Evolutionary conservation across 2,113 vertebrate species (phyloP).

Genomic region (Cnemophilus loriae): DNA sequence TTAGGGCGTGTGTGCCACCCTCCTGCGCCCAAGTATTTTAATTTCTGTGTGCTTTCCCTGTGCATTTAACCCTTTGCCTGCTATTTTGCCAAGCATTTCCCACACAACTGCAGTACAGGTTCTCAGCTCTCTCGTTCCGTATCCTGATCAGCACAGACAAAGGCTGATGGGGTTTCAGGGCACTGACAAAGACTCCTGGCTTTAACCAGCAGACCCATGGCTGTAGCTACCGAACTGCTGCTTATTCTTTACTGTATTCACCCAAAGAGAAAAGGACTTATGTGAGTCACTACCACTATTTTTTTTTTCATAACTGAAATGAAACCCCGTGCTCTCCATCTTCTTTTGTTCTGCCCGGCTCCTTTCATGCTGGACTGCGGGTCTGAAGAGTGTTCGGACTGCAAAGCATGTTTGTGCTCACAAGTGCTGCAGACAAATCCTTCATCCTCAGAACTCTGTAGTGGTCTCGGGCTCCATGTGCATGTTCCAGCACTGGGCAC

Average conservation of each 20-base stretch:
- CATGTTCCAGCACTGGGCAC: not conserved
- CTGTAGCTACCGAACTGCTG: not conserved
- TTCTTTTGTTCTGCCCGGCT: not conserved
- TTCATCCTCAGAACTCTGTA: not conserved
- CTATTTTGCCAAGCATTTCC: not conserved
- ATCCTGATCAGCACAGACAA: not conserved
- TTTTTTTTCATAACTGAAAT: not conserved
- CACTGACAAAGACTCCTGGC: not conserved
- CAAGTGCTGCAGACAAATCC: not conserved
- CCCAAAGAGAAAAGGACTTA: not conserved
- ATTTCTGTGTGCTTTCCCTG: not conserved
- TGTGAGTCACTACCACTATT: not conserved
- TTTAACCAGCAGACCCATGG: not conserved
- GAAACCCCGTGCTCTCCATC: not conserved
- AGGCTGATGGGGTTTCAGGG: not conserved
- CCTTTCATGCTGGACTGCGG: not conserved
- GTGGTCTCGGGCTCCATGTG: fast-evolving
- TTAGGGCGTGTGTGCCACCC: not conserved
- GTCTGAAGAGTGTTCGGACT: not conserved
- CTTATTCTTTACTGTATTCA: not conserved
- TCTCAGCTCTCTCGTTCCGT: not conserved
- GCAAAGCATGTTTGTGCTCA: not conserved
- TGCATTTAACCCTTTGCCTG: not conserved
- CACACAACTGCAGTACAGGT: not conserved
- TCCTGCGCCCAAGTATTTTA: not conserved